These are phyloP conservation scores for Chelon auratus DNA, from an alignment of 2,797 vertebrate species.

Conservation along the genomic window DNA sequence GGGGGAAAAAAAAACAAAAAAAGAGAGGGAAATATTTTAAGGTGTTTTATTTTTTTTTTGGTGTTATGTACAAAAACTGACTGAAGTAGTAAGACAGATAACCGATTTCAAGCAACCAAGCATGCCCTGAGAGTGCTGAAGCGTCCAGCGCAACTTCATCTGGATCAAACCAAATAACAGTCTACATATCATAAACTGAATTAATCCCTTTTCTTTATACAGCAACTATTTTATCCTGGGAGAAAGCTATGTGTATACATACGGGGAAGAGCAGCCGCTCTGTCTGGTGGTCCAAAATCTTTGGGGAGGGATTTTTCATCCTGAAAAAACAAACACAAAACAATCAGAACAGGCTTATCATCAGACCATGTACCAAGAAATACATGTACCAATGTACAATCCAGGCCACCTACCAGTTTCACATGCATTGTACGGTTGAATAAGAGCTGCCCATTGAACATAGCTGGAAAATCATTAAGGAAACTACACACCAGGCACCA, in stretches of 20 bases:
- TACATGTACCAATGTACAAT: background rate
- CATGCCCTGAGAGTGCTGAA: no score
- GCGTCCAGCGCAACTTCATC: no score
- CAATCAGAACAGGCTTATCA: background rate
- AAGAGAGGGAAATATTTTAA: background rate
- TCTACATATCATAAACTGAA: no score
- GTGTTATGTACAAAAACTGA: no score
- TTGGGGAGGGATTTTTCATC: conserved; percentile 97
- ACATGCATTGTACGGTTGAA: conserved; percentile 98
- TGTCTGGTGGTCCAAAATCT: conserved; percentile 94
- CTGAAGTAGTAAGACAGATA: no score
- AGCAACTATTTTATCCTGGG: background rate
- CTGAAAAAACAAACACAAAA: conserved; percentile 72
- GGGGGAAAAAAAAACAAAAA: no score
- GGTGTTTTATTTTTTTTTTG: no score
- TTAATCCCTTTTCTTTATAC: no score
- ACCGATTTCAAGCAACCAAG: no score
- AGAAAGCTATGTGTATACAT: conserved; percentile 69
- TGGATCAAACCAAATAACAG: no score
- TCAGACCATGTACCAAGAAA: background rate
- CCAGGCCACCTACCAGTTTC: conserved; percentile 90
- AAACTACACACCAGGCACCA: background rate
- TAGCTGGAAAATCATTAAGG: conserved; percentile 89
- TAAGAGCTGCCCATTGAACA: conserved; percentile 97
- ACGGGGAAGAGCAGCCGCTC: conserved; percentile 94